Percentiles rank a stretch among this genome's conserved stretches.
Evolutionary conservation across 2,113 vertebrate species (phyloP).

Genomic region (Archilochus colubris): DNA sequence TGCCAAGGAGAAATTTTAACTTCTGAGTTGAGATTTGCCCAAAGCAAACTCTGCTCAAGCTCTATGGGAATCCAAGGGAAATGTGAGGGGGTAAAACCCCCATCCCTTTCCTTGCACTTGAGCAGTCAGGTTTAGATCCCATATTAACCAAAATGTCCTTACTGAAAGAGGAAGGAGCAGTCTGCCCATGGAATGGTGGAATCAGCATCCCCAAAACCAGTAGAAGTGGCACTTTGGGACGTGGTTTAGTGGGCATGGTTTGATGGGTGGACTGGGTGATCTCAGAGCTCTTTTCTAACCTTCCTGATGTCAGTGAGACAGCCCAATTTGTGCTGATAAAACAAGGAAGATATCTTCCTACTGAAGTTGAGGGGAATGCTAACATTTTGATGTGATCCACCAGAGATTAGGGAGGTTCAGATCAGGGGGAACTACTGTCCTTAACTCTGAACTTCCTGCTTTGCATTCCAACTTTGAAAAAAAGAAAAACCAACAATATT

Average conservation of each 20-base stretch:
- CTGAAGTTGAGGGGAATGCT: background rate
- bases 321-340: background rate
- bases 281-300: too few relatives aligned
- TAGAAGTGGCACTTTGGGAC: too few relatives aligned
- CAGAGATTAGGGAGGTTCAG: background rate
- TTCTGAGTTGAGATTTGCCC: background rate
- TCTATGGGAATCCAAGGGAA: background rate
- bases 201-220: too few relatives aligned
- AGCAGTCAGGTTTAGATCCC: background rate
- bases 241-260: too few relatives aligned
- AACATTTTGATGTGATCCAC: background rate
- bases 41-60: background rate
- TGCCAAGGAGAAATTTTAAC: background rate
- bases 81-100: background rate
- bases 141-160: too few relatives aligned
- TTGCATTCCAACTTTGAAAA: background rate
- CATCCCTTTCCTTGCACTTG: background rate
- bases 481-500: background rate
- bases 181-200: too few relatives aligned
- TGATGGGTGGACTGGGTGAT: too few relatives aligned
- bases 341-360: background rate
- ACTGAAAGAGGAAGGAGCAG: too few relatives aligned
- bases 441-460: background rate
- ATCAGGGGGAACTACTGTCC: background rate
- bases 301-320: too few relatives aligned